Base-by-base conservation (phyloP, 2,113 vertebrate species). In the Eudorcas thomsonii region DNA sequence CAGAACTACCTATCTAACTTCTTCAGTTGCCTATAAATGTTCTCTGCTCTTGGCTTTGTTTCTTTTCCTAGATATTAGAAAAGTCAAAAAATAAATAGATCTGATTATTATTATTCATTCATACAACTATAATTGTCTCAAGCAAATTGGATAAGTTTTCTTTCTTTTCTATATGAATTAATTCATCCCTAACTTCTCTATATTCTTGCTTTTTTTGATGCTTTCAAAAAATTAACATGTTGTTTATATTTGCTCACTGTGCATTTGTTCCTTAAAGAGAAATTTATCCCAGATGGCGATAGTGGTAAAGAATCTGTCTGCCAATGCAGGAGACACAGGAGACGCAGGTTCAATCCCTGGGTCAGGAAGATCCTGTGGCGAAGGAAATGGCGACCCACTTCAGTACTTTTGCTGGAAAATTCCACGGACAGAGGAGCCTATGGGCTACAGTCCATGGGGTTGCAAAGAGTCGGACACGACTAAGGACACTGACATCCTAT, bases 121-220 rank as follows among this genome's bases (percentile, higher is more conserved):
- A 52, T 33, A 30, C 28, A 89, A 48, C 36, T 96, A 12, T 77
- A 77, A 94, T n/a, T 33, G 1, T 62, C 55, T 95, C 84, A 52
- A 94, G 48, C 7, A 77, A 52, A 62, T 7, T 36, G 25, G 7
- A 45, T 12, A 87, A 4, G 7, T 52, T 95, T 91, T 86, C 10
- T 78, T 94, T 91, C 33, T 93, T 97, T 98, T 89, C 88, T 10
- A 64, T 36, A 48, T 92, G 80, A 19, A 81, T 57, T 83, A 57
- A 90, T 60, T 88, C 55, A 43, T 12, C 36, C 43, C 39, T 48
- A 86, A 55, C 8, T 45, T 81, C 71, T 92, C 59, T 60, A 60
- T 67, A 28, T 81, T 26, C 57, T 92, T 90, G 4, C 14, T 74
- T 84, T 43, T 39, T 59, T 74, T 25, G n/a, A 95, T 84, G 43